These are phyloP conservation scores for Hartigia nigra DNA, from an alignment of 2,888 invertebrate genomes.

Conservation along the genomic window DNA sequence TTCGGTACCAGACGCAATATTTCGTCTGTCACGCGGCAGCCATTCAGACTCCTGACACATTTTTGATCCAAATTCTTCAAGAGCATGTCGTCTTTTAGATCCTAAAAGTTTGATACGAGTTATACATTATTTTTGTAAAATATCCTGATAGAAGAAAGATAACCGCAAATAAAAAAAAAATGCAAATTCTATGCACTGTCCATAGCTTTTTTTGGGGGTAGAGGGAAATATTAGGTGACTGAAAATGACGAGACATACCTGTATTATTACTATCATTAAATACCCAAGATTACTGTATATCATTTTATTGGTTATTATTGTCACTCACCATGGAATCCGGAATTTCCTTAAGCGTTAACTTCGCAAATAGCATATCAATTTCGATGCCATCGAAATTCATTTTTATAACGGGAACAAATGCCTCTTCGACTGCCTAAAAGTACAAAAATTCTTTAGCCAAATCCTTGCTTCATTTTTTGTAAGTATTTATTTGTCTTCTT, in stretches of 20 bases:
- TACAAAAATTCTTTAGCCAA: constrained; percentile 21
- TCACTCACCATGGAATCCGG: constrained; percentile 76
- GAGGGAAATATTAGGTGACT: neutral
- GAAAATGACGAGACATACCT: neutral
- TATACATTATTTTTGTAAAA: neutral
- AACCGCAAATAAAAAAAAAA: neutral
- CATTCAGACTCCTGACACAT: constrained; percentile 96
- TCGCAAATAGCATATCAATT: constrained; percentile 97
- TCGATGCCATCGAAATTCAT: constrained; percentile 99
- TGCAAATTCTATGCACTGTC: neutral
- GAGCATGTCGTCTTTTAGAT: constrained; percentile 89
- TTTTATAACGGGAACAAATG: constrained; percentile 99
- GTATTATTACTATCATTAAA: neutral
- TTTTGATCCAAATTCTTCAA: constrained; percentile 95
- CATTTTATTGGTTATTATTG: constrained; percentile 1
- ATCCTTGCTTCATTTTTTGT: neutral
- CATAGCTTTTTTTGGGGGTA: neutral
- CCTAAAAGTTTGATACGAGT: constrained; percentile 66
- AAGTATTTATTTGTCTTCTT: neutral
- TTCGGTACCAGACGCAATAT: constrained; percentile 95
- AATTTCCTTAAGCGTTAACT: constrained; percentile 94
- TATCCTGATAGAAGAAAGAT: neutral
- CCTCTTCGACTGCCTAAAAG: constrained; percentile 93
- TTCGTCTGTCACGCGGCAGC: constrained; percentile 98
- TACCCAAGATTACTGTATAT: neutral